Base-by-base conservation (phyloP, 2,888 invertebrate species). In the Tetragnatha montana region DNA sequence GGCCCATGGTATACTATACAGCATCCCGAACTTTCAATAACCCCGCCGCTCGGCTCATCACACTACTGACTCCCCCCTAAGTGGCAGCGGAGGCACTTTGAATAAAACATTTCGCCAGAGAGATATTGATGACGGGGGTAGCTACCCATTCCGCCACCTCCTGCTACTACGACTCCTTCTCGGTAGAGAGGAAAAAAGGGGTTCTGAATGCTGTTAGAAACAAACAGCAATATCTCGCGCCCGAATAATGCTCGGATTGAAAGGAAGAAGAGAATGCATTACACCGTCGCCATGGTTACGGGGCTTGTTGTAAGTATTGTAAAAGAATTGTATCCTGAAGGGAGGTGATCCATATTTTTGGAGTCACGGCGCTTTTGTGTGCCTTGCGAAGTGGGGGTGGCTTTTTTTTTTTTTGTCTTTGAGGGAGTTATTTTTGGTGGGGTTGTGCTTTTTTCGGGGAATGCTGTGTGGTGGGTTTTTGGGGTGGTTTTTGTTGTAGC, bases 331-430 rank as follows among this genome's bases (percentile, higher is more conserved):
- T 60, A 60, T 60, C 14, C 60, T n/a, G 60, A 12, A 19, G 22
- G 17, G 81, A 81, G 76, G 81, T 78, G 82, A 87, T 87, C 81
- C 76, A 87, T 87, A 81, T 87, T 87, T 76, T 51, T 60, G 49
- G 60, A 60, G 60, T 60, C 60, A 60, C 60, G 14, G 3, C 8
- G 8, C 60, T n/a, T n/a, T n/a, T n/a, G n/a, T n/a, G n/a, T n/a
- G n/a, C n/a, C n/a, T n/a, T n/a, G n/a, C n/a, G n/a, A n/a, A n/a
- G n/a, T n/a, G n/a, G n/a, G n/a, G n/a, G n/a, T n/a, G n/a, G n/a
- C n/a, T n/a, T n/a, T n/a, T n/a, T n/a, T n/a, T n/a, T n/a, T n/a
- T n/a, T n/a, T n/a, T n/a, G n/a, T n/a, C n/a, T n/a, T n/a, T n/a
- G n/a, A n/a, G n/a, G n/a, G n/a, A n/a, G n/a, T n/a, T n/a, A n/a